phyloP scores from a whole-genome alignment of 2,888 invertebrate genomes.

The Sinelater perroti region DNA sequence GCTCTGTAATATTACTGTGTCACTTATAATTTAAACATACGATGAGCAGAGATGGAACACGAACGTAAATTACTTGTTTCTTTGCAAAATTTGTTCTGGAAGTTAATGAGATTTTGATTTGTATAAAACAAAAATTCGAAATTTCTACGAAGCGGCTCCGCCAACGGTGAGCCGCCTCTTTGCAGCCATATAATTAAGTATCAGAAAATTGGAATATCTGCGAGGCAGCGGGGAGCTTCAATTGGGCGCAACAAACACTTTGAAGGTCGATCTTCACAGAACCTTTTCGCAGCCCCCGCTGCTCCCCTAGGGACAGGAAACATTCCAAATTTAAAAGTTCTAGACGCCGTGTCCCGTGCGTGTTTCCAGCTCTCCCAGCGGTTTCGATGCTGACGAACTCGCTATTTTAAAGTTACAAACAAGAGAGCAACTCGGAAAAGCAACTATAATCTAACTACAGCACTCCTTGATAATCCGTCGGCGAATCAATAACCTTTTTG shows the following conservation, averaged over 20 bases:
- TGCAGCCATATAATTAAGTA: constrained; percentile 20
- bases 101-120: constrained; percentile 32
- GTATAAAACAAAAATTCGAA: constrained; percentile 24
- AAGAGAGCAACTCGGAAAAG: constrained; percentile 11
- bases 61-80: constrained; percentile 28
- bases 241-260: constrained; percentile 28
- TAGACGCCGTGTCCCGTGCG: constrained; percentile 39
- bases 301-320: constrained; percentile 39
- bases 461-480: background rate
- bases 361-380: constrained; percentile 34
- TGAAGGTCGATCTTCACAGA: constrained; percentile 22
- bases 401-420: constrained; percentile 31
- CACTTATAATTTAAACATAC: constrained; percentile 31
- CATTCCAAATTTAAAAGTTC: constrained; percentile 47
- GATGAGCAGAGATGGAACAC: constrained; percentile 26
- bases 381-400: constrained; percentile 32
- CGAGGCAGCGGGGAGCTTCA: constrained; percentile 18
- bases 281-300: constrained; percentile 26
- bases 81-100: constrained; percentile 26
- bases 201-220: constrained; percentile 3
- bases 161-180: background rate
- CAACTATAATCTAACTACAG: constrained; percentile 6
- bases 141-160: constrained; percentile 6
- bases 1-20: constrained; percentile 25
- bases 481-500: constrained; percentile 1